Percentiles rank a stretch among this genome's conserved stretches.
phyloP scores from a whole-genome alignment of 2,113 vertebrate genomes.

The Alethe castanea region DNA sequence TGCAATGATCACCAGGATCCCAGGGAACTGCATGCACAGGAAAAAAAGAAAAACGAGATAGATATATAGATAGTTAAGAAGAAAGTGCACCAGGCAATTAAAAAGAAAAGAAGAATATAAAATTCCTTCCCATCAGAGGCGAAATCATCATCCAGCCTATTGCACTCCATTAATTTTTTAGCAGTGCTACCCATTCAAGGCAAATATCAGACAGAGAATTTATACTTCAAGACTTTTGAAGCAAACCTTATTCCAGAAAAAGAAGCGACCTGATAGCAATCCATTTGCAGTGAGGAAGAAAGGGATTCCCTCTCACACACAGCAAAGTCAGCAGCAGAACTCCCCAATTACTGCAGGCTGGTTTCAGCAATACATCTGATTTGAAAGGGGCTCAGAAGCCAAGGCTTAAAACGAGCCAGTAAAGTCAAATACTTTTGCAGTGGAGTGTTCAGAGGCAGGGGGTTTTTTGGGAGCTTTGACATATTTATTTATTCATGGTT shows the following conservation, averaged over 20 bases:
- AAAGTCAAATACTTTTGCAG: not conserved
- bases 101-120: not conserved
- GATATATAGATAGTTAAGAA: not conserved
- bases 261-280: not conserved
- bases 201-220: not conserved
- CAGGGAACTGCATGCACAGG: not conserved
- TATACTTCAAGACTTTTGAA: not conserved
- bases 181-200: not conserved
- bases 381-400: not conserved
- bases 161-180: not conserved
- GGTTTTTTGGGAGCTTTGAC: not conserved
- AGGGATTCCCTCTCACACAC: not conserved
- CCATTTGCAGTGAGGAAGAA: not conserved
- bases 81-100: not conserved
- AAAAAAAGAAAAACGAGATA: not conserved
- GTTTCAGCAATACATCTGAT: not conserved
- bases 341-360: not conserved
- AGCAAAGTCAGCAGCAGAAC: not conserved
- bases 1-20: fast-evolving
- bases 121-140: not conserved
- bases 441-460: not conserved
- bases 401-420: not conserved
- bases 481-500: not conserved
- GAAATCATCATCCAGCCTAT: not conserved
- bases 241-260: not conserved